A percentile compares a stretch with the other conserved stretches of the same genome.
phyloP scores from a whole-genome alignment of 2,888 invertebrate species.

The Hermodice carunculata region DNA sequence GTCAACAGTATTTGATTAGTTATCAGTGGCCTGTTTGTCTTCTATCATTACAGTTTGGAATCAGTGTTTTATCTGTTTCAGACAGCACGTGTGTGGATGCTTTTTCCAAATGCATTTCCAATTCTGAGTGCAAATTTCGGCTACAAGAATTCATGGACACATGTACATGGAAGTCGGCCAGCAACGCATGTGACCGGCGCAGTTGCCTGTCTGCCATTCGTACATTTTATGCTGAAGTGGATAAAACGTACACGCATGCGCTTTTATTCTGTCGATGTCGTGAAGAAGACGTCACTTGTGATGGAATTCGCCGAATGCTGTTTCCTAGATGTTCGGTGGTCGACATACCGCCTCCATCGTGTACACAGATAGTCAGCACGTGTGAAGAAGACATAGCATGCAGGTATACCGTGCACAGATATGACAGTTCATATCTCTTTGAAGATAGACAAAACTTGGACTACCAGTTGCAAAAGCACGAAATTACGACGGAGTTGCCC shows the following conservation, averaged over 20 bases:
- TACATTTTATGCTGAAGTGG: slow-evolving; percentile 25
- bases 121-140: slow-evolving; percentile 22
- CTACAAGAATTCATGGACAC: slow-evolving; percentile 26
- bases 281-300: slow-evolving; percentile 81
- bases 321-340: slow-evolving; percentile 89
- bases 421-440: too few species aligned
- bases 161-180: slow-evolving; percentile 24
- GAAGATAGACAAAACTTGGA: too few species aligned
- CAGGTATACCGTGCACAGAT: too few species aligned
- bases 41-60: too few species aligned
- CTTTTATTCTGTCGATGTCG: slow-evolving; percentile 38
- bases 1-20: too few species aligned
- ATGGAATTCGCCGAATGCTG: slow-evolving; percentile 89
- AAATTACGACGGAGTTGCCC: too few species aligned
- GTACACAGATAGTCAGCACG: too few species aligned
- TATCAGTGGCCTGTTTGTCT: too few species aligned
- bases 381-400: too few species aligned
- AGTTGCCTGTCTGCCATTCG: slow-evolving; percentile 23
- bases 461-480: too few species aligned
- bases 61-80: too few species aligned
- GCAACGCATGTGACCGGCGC: slow-evolving; percentile 8
- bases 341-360: slow-evolving; percentile 86
- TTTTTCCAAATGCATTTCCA: slow-evolving; percentile 27
- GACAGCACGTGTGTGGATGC: slow-evolving; percentile 27
- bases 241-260: slow-evolving; percentile 16